phyloP scores from a whole-genome alignment of 2,888 invertebrate species.

The Reticulitermes lucifugus region DNA sequence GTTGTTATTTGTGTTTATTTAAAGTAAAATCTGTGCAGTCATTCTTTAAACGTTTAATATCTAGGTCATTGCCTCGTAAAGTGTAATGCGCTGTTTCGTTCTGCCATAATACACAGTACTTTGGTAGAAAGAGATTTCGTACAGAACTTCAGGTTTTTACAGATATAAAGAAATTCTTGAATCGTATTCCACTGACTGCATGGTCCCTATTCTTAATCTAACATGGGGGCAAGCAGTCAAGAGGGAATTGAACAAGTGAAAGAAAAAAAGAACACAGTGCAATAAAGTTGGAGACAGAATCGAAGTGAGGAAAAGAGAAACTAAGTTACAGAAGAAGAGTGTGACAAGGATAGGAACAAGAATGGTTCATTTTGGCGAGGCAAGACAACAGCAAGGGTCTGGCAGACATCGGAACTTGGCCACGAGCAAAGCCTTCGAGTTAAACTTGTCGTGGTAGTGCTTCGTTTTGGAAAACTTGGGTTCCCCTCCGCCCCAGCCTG shows the following conservation, averaged over 20 bases:
- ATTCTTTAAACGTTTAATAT: too few relatives aligned
- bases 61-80: too few relatives aligned
- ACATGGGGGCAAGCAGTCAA: background rate
- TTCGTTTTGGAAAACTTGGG: constrained; percentile 7
- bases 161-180: background rate
- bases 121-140: too few relatives aligned
- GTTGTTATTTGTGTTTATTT: too few relatives aligned
- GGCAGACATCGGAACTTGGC: constrained; percentile 8
- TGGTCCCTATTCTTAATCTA: background rate
- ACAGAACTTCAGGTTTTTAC: too few relatives aligned
- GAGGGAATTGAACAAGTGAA: background rate
- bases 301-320: background rate
- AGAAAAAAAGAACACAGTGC: background rate
- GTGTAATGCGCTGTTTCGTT: too few relatives aligned
- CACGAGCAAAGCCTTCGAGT: background rate
- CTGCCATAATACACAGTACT: too few relatives aligned
- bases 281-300: background rate
- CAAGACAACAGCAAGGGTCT: background rate
- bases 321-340: background rate
- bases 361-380: background rate
- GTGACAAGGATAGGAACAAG: background rate
- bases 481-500: background rate
- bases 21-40: too few relatives aligned
- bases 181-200: background rate
- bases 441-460: constrained; percentile 5